Base-by-base conservation (phyloP, 2,113 vertebrate species). In the Vulpes lagopus region DNA sequence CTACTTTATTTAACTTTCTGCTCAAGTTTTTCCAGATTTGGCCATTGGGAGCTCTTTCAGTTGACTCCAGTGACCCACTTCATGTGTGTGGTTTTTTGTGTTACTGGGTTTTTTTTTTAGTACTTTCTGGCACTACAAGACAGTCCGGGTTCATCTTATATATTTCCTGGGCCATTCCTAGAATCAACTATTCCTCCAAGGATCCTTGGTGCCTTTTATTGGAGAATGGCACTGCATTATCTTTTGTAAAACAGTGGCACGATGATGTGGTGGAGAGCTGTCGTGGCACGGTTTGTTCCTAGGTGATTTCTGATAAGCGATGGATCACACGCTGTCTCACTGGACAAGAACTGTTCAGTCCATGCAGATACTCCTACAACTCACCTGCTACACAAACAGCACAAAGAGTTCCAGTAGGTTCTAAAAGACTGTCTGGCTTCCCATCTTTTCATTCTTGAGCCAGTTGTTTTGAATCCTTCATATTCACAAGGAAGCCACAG, bases 401-500 rank as follows among this genome's bases (percentile, higher is more conserved):
- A 35, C 14, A 30, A 91, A 91, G 1, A 86, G 10, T 35, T 80
- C 23, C 80, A 69, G 16, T 17, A 59, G 25, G 43, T 82, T 73
- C 23, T n/a, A n/a, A 35, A 96, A 93, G 5, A 59, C 12, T 9
- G 3, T 59, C n/a, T 59, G 15, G 27, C 53, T 91, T 85, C 30
- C 27, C 51, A 38, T 82, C 3, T 78, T 97, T 91, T 25, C n/a
- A 49, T 89, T 94, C 27, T 80, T 90, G 93, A 85, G 3, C 10
- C 60, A 88, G 22, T 60, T 49, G 5, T 60, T 94, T 87, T 90
- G 62, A 90, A 79, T 64, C 1, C n/a, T 88, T 98, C 80, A 87
- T 25, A 83, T 89, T 93, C 51, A 73, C 53, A 94, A 35, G 74
- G 38, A 93, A 96, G 15, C 30, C 62, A 60, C 2, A 92, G 69